Conservation (phyloP, 2,113 vertebrate genomes). For the Panthera tigris region DNA sequence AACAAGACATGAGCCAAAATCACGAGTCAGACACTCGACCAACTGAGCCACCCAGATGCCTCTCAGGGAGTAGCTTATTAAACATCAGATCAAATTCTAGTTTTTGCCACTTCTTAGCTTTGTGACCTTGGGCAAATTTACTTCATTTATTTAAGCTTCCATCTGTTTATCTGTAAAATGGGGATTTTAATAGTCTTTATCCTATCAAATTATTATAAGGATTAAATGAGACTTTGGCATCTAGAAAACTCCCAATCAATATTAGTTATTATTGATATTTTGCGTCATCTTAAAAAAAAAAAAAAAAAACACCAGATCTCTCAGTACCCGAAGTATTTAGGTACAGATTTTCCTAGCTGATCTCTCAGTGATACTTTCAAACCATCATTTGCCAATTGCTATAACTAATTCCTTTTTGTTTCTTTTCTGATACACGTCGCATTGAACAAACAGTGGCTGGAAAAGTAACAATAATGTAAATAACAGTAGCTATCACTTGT, state of each 20-base stretch:
- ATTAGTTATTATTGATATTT: slow-evolving; percentile 32
- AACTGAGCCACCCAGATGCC: too few relatives aligned
- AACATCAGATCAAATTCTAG: neutral
- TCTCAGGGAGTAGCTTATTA: slow-evolving; percentile 30
- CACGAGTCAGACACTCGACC: too few relatives aligned
- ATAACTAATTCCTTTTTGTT: neutral
- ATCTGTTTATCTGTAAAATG: slow-evolving; percentile 49
- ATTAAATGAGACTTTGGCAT: slow-evolving; percentile 32
- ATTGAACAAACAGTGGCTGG: neutral
- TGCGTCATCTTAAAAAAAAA: slow-evolving; percentile 3
- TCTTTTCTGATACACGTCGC: neutral
- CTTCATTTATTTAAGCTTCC: slow-evolving; percentile 61
- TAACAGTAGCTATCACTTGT: neutral
- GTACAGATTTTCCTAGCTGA: slow-evolving; percentile 7
- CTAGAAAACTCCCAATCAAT: neutral
- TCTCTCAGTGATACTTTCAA: neutral
- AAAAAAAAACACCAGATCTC: neutral
- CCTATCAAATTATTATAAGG: neutral
- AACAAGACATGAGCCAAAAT: too few relatives aligned
- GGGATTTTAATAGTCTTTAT: slow-evolving; percentile 21
- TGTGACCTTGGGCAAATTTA: neutral
- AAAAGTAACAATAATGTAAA: neutral
- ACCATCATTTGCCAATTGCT: neutral
- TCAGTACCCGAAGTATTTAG: neutral
- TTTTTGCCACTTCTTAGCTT: slow-evolving; percentile 6